Evolutionary conservation across 2,888 invertebrate species (phyloP), one percentile per base, ranked within the genome.

Genomic region (Dolomedes plantarius): DNA sequence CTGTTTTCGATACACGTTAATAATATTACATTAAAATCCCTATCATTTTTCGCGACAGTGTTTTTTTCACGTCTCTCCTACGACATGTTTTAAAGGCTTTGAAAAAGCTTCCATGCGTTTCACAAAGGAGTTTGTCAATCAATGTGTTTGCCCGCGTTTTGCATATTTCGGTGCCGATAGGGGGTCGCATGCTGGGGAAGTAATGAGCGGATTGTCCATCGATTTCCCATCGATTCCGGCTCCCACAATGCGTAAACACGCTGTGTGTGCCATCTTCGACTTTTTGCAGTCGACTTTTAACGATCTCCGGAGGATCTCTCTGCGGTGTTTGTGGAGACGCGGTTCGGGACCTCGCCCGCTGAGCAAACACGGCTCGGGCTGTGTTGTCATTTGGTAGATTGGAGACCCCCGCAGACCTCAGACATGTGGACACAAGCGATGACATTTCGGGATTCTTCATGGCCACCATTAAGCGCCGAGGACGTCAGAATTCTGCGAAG

Each of bases 391-490:
- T 85, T 85, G 32, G 77, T 72, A 73, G 77, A 83, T 83, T 83
- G 83, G 77, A 64, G 71, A 67, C 67, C 23, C 81, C 81, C 65
- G 76, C 39, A 27, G 82, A 71, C 82, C 62, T 69, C 31, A 79
- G 72, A 82, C 74, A 80, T 85, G 83, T 85, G 68, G 83, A 78
- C 77, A 85, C 73, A 85, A 73, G 77, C 72, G 31, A 29, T 83
- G 83, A 83, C 83, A 83, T 83, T 83, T 82, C n/a, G 9, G 16
- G 23, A 56, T 56, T 56, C 56, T 56, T 56, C 46, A 46, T 46
- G 46, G n/a, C n/a, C n/a, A 46, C 46, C 46, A 46, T 46, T 46
- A 46, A 46, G n/a, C 46, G 46, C 16, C 46, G 46, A 16, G 46
- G 46, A 46, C 46, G n/a, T n/a, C n/a, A n/a, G n/a, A n/a, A n/a